Evolutionary conservation across 2,888 invertebrate genomes (phyloP).

Genomic region (Stictocephala bisonia): DNA sequence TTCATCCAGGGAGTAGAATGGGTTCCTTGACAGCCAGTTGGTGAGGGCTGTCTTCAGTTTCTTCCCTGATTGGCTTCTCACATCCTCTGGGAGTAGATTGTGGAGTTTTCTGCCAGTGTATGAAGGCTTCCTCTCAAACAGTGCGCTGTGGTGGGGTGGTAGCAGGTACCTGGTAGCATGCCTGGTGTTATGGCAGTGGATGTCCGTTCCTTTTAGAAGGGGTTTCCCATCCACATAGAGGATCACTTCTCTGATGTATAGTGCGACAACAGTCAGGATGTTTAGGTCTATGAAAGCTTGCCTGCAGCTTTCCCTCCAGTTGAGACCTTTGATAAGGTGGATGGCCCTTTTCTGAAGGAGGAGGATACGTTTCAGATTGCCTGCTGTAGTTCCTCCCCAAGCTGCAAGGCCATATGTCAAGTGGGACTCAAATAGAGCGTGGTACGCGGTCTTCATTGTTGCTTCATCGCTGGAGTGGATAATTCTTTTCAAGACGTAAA

Average conservation of each 20-base stretch:
- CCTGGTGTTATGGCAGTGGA: neutral
- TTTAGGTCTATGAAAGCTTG: neutral
- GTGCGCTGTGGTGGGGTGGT: neutral
- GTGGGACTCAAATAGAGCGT: neutral
- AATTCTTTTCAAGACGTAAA: neutral
- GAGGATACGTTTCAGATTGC: conserved; percentile 3
- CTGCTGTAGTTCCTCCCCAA: neutral
- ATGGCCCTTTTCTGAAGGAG: neutral
- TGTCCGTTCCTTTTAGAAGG: neutral
- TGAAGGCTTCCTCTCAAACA: neutral
- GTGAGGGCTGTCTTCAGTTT: neutral
- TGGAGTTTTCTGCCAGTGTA: neutral
- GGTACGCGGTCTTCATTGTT: no score
- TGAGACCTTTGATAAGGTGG: neutral
- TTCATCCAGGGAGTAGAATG: no score
- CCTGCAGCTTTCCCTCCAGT: neutral
- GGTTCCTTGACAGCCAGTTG: no score
- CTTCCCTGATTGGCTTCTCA: neutral
- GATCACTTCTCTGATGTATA: neutral
- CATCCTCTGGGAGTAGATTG: neutral
- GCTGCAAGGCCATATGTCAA: neutral
- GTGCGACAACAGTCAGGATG: neutral
- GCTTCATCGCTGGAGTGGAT: neutral
- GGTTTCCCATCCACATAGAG: conserved; percentile 12
- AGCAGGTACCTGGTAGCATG: no score